phyloP scores from a whole-genome alignment of 2,113 vertebrate species.

The Megaptera novaeangliae region DNA sequence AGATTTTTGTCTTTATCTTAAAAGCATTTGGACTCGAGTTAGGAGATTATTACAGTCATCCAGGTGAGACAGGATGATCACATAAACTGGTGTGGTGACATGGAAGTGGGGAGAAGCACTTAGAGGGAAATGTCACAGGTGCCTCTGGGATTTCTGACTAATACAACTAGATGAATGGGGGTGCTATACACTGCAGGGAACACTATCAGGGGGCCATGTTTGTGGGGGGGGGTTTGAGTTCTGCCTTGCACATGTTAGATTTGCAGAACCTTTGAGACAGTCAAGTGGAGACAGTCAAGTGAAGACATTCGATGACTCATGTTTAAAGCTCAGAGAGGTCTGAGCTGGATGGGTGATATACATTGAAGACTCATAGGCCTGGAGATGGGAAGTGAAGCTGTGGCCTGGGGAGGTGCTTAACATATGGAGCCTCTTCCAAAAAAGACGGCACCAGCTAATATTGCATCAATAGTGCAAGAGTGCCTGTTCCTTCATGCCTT shows the following conservation, averaged over 20 bases:
- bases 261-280: not conserved
- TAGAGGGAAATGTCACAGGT: not conserved
- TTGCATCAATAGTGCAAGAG: accelerated
- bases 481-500: not conserved
- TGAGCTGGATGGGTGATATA: not conserved
- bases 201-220: not conserved
- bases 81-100: not conserved
- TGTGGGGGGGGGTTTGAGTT: not conserved
- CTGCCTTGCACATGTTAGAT: not conserved
- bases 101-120: not conserved
- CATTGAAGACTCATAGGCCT: not conserved
- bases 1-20: not conserved
- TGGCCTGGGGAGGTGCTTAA: not conserved
- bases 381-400: not conserved
- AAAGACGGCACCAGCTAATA: not conserved
- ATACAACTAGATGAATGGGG: not conserved
- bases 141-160: not conserved
- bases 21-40: not conserved
- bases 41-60: not conserved
- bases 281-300: not conserved
- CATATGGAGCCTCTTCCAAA: not conserved
- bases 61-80: not conserved
- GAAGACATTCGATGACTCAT: not conserved
- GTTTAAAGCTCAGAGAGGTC: not conserved
- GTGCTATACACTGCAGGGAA: not conserved